Evolutionary conservation across 2,888 invertebrate species (phyloP).

Genomic region (Antitype chi): DNA sequence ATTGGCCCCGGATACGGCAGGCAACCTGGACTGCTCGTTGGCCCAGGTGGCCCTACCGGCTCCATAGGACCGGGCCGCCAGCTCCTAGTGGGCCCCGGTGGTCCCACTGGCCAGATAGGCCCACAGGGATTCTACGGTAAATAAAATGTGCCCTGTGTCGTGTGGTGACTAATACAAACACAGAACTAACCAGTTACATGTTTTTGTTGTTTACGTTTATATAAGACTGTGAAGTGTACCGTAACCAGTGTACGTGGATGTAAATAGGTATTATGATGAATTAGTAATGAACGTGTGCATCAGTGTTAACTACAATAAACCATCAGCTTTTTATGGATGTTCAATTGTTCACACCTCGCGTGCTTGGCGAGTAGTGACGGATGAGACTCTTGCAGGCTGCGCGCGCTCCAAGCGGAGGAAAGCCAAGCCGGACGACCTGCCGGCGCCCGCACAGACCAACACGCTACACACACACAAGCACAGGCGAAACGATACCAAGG

Average conservation of each 20-base stretch:
- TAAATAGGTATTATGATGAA: constrained; percentile 64
- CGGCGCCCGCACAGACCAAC: not conserved
- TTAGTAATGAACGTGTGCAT: constrained; percentile 46
- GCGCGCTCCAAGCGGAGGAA: constrained; percentile 17
- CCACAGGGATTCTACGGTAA: constrained; percentile 83
- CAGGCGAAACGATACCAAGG: constrained; percentile 9
- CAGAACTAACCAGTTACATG: constrained; percentile 51
- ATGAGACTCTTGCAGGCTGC: constrained; percentile 58
- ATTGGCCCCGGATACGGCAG: constrained; percentile 74
- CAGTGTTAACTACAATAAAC: constrained; percentile 61
- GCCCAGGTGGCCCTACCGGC: constrained; percentile 84
- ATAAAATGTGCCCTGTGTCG: constrained; percentile 67
- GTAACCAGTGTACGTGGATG: constrained; percentile 56
- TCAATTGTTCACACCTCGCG: not conserved
- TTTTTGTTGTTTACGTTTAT: constrained; percentile 53
- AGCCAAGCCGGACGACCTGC: not conserved
- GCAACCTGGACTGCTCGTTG: constrained; percentile 78
- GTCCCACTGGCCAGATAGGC: constrained; percentile 82
- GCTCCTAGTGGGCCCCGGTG: constrained; percentile 84
- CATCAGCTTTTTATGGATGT: constrained; percentile 41
- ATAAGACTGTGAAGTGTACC: constrained; percentile 49
- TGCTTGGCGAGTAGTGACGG: constrained; percentile 27
- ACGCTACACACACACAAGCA: constrained; percentile 9
- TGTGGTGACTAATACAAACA: constrained; percentile 72
- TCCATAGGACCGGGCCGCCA: constrained; percentile 73